Percentiles rank a stretch among this genome's conserved stretches.
These are phyloP conservation scores for Epinotia demarniana DNA, from an alignment of 2,888 invertebrate species.

Conservation along the genomic window DNA sequence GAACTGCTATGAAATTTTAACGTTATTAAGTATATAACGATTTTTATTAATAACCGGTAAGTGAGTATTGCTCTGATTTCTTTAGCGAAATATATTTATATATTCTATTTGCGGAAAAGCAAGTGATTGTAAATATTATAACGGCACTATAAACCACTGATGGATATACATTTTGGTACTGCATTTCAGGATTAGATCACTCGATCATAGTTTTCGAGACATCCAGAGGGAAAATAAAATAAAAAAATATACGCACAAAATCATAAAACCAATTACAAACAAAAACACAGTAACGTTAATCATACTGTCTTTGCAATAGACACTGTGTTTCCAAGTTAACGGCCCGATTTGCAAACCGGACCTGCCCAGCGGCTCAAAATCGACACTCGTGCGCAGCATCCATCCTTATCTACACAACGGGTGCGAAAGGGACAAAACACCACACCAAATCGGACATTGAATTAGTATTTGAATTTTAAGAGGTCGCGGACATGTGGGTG, in stretches of 20 bases:
- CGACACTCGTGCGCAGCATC: constrained; percentile 36
- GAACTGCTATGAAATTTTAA: not conserved
- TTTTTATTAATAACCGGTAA: too few species aligned
- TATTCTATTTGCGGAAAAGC: not conserved
- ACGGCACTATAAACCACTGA: not conserved
- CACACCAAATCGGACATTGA: constrained; percentile 30
- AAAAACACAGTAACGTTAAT: not conserved
- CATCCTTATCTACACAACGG: constrained; percentile 19
- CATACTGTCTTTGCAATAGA: constrained; percentile 20
- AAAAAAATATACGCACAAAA: not conserved
- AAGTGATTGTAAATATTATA: not conserved
- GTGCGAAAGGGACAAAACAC: constrained; percentile 29
- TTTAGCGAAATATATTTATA: not conserved
- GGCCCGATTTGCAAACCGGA: constrained; percentile 43
- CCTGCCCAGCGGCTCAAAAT: constrained; percentile 36
- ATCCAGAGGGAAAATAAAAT: not conserved
- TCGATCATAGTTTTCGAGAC: not conserved
- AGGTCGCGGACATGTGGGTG: constrained; percentile 22
- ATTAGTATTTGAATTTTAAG: constrained; percentile 24
- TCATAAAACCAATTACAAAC: not conserved
- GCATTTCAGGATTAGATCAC: not conserved
- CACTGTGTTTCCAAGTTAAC: constrained; percentile 29
- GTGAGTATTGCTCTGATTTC: not conserved
- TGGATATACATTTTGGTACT: not conserved
- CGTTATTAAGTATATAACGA: too few species aligned